Evolutionary conservation across 2,888 invertebrate species (phyloP).

Genomic region (Drosophila falleni): DNA sequence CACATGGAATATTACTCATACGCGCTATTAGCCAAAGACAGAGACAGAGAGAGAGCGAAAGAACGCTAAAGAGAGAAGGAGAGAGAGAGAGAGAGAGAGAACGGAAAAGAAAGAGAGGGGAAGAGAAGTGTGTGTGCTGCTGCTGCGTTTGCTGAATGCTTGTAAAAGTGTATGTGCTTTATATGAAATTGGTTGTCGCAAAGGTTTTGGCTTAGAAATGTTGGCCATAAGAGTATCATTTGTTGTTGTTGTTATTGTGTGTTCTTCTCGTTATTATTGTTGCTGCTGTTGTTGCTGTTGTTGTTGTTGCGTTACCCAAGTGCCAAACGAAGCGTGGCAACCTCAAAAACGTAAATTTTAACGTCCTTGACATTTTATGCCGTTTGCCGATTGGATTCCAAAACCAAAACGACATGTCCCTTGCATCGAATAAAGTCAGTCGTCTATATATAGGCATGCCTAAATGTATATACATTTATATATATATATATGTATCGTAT

Average conservation of each 20-base stretch:
- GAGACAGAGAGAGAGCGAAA: neutral
- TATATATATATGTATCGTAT: conserved; percentile 13
- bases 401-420: conserved; percentile 14
- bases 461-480: neutral
- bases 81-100: neutral
- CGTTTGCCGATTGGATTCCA: conserved; percentile 56
- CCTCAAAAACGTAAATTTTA: conserved; percentile 70
- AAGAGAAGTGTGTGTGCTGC: conserved; percentile 10
- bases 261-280: no score
- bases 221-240: conserved; percentile 29
- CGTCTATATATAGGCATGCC: conserved; percentile 7
- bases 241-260: conserved; percentile 28
- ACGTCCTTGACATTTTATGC: conserved; percentile 72
- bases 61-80: neutral
- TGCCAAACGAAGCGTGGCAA: conserved; percentile 60
- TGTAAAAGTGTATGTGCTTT: conserved; percentile 22
- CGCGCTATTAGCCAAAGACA: conserved; percentile 58
- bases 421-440: conserved; percentile 8
- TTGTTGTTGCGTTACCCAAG: conserved; percentile 38
- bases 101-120: neutral
- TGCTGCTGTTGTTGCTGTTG: conserved; percentile 16
- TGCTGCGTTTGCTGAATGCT: no score
- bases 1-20: conserved; percentile 62
- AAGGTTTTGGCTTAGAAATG: conserved; percentile 53
- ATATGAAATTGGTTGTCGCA: conserved; percentile 55